phyloP scores from a whole-genome alignment of 2,888 invertebrate species.

The Drosophila aldrichi region DNA sequence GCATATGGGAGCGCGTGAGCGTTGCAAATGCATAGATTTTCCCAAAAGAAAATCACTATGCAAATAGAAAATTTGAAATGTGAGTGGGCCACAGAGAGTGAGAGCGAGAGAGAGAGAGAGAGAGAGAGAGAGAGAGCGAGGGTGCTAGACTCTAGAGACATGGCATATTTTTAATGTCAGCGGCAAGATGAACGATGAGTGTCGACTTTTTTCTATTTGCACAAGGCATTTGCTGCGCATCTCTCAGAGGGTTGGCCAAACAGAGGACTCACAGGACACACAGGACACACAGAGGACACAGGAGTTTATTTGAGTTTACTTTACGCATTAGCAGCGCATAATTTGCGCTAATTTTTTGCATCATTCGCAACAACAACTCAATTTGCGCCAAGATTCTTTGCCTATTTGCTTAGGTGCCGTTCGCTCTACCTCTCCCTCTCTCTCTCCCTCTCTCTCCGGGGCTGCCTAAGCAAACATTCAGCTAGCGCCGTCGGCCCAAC shows the following conservation, averaged over 20 bases:
- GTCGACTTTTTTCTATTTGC: slow-evolving; percentile 54
- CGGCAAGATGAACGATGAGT: slow-evolving; percentile 38
- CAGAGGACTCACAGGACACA: not conserved
- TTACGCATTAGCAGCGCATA: slow-evolving; percentile 73
- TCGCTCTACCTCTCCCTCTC: not conserved
- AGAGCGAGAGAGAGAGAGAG: not conserved
- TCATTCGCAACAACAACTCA: slow-evolving; percentile 48
- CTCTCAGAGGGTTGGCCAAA: slow-evolving; percentile 25
- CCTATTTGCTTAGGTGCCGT: slow-evolving; percentile 53
- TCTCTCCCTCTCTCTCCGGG: slow-evolving; percentile 1
- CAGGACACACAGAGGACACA: slow-evolving; percentile 30
- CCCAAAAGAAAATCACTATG: slow-evolving; percentile 50
- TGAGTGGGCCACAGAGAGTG: not conserved
- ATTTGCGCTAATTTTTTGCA: slow-evolving; percentile 78
- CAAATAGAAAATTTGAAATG: slow-evolving; percentile 42
- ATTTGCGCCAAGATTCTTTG: slow-evolving; percentile 44
- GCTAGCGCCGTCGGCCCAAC: slow-evolving; percentile 76
- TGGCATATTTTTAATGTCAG: slow-evolving; percentile 53
- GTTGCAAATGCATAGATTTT: slow-evolving; percentile 42
- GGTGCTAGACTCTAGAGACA: not conserved
- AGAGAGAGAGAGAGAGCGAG: not conserved
- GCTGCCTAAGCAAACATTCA: slow-evolving; percentile 71
- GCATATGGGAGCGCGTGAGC: slow-evolving; percentile 26
- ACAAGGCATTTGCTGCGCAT: slow-evolving; percentile 45
- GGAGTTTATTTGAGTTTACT: slow-evolving; percentile 61